Evolutionary conservation across 2,113 vertebrate genomes (phyloP).

Genomic region (Malurus cyaneus): DNA sequence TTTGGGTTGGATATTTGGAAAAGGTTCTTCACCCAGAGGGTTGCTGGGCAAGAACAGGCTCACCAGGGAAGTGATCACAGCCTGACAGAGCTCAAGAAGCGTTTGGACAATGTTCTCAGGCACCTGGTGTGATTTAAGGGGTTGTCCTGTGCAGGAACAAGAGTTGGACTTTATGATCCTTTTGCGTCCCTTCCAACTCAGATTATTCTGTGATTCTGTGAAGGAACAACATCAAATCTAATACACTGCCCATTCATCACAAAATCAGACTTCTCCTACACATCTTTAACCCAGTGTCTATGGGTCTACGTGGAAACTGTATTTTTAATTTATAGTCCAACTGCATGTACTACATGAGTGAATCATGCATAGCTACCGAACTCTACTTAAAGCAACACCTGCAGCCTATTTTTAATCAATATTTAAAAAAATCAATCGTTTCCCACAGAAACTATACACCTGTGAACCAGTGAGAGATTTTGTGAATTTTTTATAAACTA

Average conservation of each 20-base stretch:
- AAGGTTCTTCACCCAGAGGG: not conserved
- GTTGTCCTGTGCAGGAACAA: not conserved
- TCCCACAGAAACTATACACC: not conserved
- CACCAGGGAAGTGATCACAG: not conserved
- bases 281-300: not conserved
- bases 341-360: not conserved
- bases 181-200: not conserved
- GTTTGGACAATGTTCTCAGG: not conserved
- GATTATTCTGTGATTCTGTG: not conserved
- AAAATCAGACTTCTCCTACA: not conserved
- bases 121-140: not conserved
- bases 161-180: not conserved
- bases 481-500: not conserved
- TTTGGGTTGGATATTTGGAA: not conserved
- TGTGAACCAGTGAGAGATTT: not conserved
- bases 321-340: not conserved
- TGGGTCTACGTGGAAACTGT: fast-evolving
- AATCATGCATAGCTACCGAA: not conserved
- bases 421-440: not conserved
- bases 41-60: not conserved
- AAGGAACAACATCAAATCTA: not conserved
- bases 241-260: not conserved
- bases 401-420: not conserved
- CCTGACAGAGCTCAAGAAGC: not conserved
- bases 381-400: not conserved